Base-by-base conservation (phyloP, 2,113 vertebrate species). In the Myotis davidii region DNA sequence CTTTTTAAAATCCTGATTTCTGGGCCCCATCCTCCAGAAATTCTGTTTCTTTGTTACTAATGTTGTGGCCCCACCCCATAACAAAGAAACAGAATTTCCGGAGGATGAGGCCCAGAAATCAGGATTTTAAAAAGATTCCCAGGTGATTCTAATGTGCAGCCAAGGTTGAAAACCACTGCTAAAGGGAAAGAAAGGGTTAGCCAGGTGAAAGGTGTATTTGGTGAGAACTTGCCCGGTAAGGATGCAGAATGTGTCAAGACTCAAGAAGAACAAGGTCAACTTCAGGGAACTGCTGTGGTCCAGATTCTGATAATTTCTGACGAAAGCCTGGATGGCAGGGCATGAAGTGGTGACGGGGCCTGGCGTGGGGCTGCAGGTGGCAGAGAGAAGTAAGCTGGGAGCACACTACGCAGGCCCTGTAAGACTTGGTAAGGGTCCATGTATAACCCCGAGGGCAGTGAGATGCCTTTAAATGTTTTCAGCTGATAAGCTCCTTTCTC, bases 391-490 rank as follows among this genome's bases (percentile, higher is more conserved):
- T 12, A 9, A 54, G 9, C 48, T 32, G 39, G 65, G 48, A 54
- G 23, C 9, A 9, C 48, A 27, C 20, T 2, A 13, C 3, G 0
- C 14, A n/a, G 29, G 42, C 29, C 14, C 42, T 6, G 2, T 3
- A 61, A 39, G 77, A n/a, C 29, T 70, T 39, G 18, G 5, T 88
- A 29, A 72, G 54, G 17, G 59, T 52, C 27, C 5, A 18, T 13
- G 11, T 42, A 42, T 77, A 29, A 56, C 27, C 29, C 42, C 37
- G 45, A 81, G 88, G 73, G n/a, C 37, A 61, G 39, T 88, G 76
- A 59, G 59, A 83, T 13, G 59, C 59, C 72, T n/a, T 70, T 83
- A 42, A 65, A 16, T 67, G 50, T 69, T 77, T 92, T 70, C 42
- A 67, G 34, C 39, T 69, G 8, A 59, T 88, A 34, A 59, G n/a